Evolutionary conservation across 2,888 invertebrate species (phyloP).

Genomic region (Epsilonema sp.): DNA sequence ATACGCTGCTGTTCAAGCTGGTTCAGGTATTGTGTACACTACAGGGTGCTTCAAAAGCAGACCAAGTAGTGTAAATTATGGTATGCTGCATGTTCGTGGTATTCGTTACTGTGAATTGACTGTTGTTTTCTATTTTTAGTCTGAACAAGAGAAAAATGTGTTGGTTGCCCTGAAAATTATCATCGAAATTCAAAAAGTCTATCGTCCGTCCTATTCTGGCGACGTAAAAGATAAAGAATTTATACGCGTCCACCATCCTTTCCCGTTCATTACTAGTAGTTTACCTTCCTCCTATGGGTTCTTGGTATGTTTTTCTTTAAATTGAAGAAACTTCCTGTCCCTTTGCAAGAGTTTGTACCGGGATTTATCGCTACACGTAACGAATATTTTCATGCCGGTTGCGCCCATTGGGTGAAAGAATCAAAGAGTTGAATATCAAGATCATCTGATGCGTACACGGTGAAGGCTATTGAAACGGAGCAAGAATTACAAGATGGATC

Average conservation of each 20-base stretch:
- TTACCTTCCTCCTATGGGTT: not conserved
- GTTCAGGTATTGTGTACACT: slow-evolving; percentile 45
- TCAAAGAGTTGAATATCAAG: slow-evolving; percentile 67
- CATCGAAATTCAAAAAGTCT: slow-evolving; percentile 87
- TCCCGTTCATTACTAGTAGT: not conserved
- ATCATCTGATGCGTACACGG: slow-evolving; percentile 36
- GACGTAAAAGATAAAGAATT: too few relatives aligned
- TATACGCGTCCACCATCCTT: too few relatives aligned
- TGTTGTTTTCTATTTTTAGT: slow-evolving; percentile 31
- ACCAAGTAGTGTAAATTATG: not conserved
- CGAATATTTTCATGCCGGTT: slow-evolving; percentile 79
- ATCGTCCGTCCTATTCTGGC: slow-evolving; percentile 63
- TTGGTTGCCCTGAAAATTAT: slow-evolving; percentile 82
- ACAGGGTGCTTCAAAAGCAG: too few relatives aligned
- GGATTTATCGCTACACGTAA: slow-evolving; percentile 67
- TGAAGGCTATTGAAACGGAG: slow-evolving; percentile 72
- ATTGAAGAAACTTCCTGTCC: slow-evolving; percentile 72
- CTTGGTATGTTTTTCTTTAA: slow-evolving; percentile 30
- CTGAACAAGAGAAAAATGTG: slow-evolving; percentile 95
- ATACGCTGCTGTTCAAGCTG: slow-evolving; percentile 69
- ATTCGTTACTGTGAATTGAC: not conserved
- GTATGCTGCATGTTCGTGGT: not conserved
- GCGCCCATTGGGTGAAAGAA: slow-evolving; percentile 60
- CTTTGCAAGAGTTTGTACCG: slow-evolving; percentile 86
- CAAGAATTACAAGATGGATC: slow-evolving; percentile 61